phyloP scores from a whole-genome alignment of 2,888 invertebrate species.

The Drosophila bunnanda region DNA sequence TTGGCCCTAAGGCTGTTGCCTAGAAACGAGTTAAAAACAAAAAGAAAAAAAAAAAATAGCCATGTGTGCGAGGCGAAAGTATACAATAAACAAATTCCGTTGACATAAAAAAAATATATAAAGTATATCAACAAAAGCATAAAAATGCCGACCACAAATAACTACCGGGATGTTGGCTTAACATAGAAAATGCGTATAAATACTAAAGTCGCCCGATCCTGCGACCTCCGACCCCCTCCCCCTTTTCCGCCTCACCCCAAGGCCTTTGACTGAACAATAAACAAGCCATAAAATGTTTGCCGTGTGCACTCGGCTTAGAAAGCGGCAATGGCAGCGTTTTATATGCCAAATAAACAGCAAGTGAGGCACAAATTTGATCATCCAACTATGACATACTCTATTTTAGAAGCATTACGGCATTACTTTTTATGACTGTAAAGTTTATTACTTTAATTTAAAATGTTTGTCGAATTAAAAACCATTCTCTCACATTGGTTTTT shows the following conservation, averaged over 20 bases:
- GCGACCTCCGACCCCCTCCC: background rate
- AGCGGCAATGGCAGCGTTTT: slow-evolving; percentile 44
- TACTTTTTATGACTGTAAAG: background rate
- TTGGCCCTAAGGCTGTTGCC: slow-evolving; percentile 47
- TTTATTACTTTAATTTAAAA: background rate
- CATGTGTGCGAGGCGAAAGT: slow-evolving; percentile 10
- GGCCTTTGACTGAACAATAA: slow-evolving; percentile 62
- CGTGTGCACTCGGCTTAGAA: slow-evolving; percentile 53
- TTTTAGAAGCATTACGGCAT: background rate
- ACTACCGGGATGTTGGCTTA: slow-evolving; percentile 69
- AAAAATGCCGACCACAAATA: slow-evolving; percentile 64
- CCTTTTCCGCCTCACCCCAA: slow-evolving; percentile 14
- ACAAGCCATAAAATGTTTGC: slow-evolving; percentile 71
- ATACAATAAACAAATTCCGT: slow-evolving; percentile 48
- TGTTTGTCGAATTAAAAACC: background rate
- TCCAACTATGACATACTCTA: slow-evolving; percentile 30
- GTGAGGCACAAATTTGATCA: slow-evolving; percentile 35
- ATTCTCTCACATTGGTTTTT: background rate
- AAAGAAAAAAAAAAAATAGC: slow-evolving; percentile 7
- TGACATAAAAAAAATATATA: slow-evolving; percentile 51
- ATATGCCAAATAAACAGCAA: slow-evolving; percentile 66
- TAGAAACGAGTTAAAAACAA: slow-evolving; percentile 32
- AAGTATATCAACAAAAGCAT: slow-evolving; percentile 64
- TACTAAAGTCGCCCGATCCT: slow-evolving; percentile 37
- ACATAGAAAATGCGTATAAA: slow-evolving; percentile 73